Evolutionary conservation across 2,113 vertebrate genomes (phyloP).

Genomic region (Clarias gariepinus): DNA sequence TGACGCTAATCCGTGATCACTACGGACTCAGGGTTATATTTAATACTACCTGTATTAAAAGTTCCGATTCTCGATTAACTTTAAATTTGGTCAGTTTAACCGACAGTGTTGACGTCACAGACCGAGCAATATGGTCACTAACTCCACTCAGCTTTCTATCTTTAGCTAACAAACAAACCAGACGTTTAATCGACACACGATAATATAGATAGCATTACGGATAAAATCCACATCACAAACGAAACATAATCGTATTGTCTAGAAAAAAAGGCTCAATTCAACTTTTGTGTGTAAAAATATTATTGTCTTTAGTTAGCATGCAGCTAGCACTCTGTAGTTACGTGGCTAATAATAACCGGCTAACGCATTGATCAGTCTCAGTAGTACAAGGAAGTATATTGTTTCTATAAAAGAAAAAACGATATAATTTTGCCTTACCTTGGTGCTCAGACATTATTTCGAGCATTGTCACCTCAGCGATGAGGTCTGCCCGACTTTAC

Average conservation of each 20-base stretch:
- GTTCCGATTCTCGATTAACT: background rate
- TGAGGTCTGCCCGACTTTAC: constrained; percentile 63
- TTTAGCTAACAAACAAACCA: background rate
- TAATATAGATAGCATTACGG: background rate
- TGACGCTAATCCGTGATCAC: background rate
- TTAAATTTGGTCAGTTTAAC: background rate
- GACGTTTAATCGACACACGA: background rate
- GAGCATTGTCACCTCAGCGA: constrained; percentile 78
- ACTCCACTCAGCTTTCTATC: background rate
- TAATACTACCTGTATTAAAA: too few relatives aligned
- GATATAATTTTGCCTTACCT: constrained; percentile 61
- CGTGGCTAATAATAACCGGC: constrained; percentile 22
- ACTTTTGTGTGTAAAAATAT: background rate
- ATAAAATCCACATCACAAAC: background rate
- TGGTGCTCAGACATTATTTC: constrained; percentile 83
- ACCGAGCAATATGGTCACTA: background rate
- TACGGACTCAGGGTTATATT: too few relatives aligned
- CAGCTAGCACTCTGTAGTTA: background rate
- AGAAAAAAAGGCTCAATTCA: background rate
- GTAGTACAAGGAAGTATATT: too few relatives aligned
- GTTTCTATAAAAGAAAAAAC: background rate
- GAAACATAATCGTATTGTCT: background rate
- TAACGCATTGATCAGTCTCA: constrained; percentile 10
- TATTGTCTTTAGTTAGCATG: background rate
- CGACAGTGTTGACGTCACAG: background rate